Evolutionary conservation across 2,113 vertebrate genomes (phyloP), one percentile per base, ranked within the genome.

Genomic region (Lipophrys pholis): DNA sequence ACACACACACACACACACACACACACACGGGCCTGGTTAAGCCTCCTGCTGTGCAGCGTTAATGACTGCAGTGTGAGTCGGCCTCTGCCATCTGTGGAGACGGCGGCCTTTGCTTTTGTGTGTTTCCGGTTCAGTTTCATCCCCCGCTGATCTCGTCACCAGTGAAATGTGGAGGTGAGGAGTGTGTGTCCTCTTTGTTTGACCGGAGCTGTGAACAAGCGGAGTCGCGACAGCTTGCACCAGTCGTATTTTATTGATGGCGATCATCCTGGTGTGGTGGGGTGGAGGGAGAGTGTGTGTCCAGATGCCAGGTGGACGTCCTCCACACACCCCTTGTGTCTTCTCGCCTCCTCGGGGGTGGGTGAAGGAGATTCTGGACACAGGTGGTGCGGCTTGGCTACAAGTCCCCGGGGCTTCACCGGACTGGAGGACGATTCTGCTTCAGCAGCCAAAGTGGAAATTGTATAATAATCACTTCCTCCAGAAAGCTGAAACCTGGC

Each of bases 51-150:
- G 82, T 41, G 84, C 0, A 11, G 12, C 49, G 17, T 41, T 83
- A 73, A 71, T 78, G 75, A 45, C 76, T 46, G 52, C 76, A 36
- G 64, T 36, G 79, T 54, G 46, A 30, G 57, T 6, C 42, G 8
- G 55, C 53, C 67, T 64, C 21, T 30, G 21, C 87, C 87, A 89
- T 87, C 87, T 90, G 85, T 85, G 67, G 54, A 56, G 76, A 73
- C 40, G 0, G 2, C 38, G 16, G 41, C 62, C 58, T 50, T 42
- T 48, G 14, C 45, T 63, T 57, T 81, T 73, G 57, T 72, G 69
- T 12, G 0, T 75, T 89, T 84, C 86, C 71, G 54, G 59, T 61
- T 38, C 53, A 8, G 5, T 58, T 73, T 69, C 53, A 17, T 77
- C 70, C 76, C 80, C 62, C 17, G 1, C 61, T 72, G 80, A 69